Evolutionary conservation across 35 echinoderm and acorn worm genomes (phyloP), one percentile per base, ranked within the genome.

Genomic region (Patiria miniata): DNA sequence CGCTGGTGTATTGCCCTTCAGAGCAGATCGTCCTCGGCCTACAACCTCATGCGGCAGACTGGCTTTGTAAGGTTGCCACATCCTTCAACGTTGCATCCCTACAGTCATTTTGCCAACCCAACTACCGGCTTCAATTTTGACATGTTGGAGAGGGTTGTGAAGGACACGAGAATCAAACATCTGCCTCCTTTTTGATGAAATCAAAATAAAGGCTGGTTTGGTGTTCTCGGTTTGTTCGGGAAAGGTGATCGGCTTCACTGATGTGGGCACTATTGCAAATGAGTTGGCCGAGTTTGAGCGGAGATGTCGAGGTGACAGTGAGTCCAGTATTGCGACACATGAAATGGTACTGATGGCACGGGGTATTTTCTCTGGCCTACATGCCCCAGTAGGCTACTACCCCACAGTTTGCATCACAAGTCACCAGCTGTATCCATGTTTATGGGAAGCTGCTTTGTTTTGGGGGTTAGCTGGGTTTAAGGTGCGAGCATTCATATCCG

Each of bases 1-100:
- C 60, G 77, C 21, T 90, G 55, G 61, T 57, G 82, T 18, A 90
- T 90, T 39, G 82, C 90, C n/a, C 14, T 91, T n/a, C 37, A 81
- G 36, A 56, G 23, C 81, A 79, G 57, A 65, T 91, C 90, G 10
- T 39, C 83, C 5, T 51, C 90, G 36, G 82, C 83, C 0, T 91
- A 91, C 77, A 86, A 44, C 38, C 40, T 87, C 17, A 21, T 91
- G 0, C 83, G 90, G n/a, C 52, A 80, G 26, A 87, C 83, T 36
- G 77, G 83, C 7, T 91, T 91, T 54, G 10, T 91, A 8, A 33
- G 39, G 8, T 65, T 91, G 7, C 89, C 82, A 38, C 89, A 86
- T 86, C 81, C 34, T 1, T 86, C 85, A 39, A 91, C 89, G 1
- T 39, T 91, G 26, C 78, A 78, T 16, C 28, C 34, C 6, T 87